Conservation (phyloP, 2,113 vertebrate species). For the Chascanopsetta lugubris region DNA sequence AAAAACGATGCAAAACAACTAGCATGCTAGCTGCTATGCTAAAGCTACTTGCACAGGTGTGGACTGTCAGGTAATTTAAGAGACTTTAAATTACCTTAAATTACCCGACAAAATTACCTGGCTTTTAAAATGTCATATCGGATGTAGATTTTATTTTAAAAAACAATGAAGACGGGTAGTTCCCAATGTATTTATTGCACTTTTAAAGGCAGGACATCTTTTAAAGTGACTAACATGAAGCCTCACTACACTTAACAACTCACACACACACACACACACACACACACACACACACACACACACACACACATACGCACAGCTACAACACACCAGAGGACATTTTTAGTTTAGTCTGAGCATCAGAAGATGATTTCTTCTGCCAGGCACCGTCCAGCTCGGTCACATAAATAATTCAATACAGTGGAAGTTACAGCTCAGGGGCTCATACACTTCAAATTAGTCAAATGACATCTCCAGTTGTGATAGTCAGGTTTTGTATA, state of each 20-base stretch:
- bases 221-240: constrained; percentile 13
- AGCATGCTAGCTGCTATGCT: background rate
- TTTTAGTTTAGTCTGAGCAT: background rate
- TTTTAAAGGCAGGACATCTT: constrained; percentile 6
- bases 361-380: background rate
- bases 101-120: background rate
- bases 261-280: background rate
- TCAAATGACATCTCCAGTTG: background rate
- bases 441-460: background rate
- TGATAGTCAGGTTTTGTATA: background rate
- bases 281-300: too few species aligned
- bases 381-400: background rate
- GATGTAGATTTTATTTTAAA: background rate
- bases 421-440: background rate
- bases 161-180: too few species aligned
- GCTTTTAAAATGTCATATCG: background rate
- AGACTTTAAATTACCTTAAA: too few species aligned
- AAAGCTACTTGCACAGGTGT: background rate
- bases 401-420: background rate
- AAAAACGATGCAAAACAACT: background rate
- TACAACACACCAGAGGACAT: background rate
- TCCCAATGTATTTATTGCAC: constrained; percentile 40
- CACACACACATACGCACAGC: too few species aligned
- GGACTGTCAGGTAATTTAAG: background rate
- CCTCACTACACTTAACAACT: background rate